Conservation (phyloP, 2,797 vertebrate genomes). For the Myotis myotis region DNA sequence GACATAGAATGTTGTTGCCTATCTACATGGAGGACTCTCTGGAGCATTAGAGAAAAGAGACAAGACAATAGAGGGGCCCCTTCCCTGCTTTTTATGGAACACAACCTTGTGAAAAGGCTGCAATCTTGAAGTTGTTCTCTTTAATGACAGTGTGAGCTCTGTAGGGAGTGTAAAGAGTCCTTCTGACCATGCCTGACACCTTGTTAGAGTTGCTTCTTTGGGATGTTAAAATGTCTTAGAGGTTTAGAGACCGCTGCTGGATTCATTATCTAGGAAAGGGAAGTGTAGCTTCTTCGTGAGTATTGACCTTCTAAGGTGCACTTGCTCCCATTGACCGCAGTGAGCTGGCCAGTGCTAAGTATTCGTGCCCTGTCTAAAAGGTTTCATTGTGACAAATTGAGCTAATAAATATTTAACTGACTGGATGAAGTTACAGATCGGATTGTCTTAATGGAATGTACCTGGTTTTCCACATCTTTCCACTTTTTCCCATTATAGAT, state of each 20-base stretch:
- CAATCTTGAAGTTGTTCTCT: slow-evolving; percentile 52
- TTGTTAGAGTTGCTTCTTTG: slow-evolving; percentile 39
- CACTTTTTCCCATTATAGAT: not conserved
- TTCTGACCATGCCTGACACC: not conserved
- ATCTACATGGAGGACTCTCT: not conserved
- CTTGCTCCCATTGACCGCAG: not conserved
- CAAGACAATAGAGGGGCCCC: slow-evolving; percentile 14
- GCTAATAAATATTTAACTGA: slow-evolving; percentile 24
- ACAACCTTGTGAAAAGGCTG: slow-evolving; percentile 5
- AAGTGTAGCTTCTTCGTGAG: slow-evolving; percentile 2
- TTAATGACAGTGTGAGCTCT: not conserved
- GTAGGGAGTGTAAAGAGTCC: not conserved
- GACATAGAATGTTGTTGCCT: not conserved
- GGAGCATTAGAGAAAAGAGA: slow-evolving; percentile 56
- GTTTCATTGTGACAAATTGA: not conserved
- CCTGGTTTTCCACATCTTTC: not conserved
- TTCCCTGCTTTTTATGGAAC: not conserved
- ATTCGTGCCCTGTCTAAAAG: slow-evolving; percentile 46
- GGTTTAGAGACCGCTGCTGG: not conserved
- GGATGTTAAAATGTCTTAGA: slow-evolving; percentile 19
- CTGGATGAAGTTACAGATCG: not conserved
- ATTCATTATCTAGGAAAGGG: not conserved
- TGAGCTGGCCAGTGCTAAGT: not conserved
- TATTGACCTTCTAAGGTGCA: not conserved
- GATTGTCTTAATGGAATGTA: not conserved